Evolutionary conservation across 2,797 vertebrate species (phyloP).

Genomic region (Gallinago solitaria): DNA sequence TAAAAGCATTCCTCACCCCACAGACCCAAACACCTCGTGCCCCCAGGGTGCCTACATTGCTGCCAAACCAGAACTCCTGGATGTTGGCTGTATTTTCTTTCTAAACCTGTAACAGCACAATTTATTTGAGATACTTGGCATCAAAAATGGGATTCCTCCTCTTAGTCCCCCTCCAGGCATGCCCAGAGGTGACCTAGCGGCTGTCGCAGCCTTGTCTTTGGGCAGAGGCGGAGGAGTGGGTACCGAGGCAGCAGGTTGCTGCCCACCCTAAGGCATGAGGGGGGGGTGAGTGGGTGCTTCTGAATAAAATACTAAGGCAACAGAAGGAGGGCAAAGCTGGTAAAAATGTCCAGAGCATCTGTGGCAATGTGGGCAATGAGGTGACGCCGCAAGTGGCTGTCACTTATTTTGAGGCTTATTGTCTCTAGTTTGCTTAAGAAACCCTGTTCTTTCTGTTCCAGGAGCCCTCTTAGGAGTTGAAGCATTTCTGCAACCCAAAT

Average conservation of each 20-base stretch:
- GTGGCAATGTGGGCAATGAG: background rate
- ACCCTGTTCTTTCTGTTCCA: background rate
- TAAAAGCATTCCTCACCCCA: background rate
- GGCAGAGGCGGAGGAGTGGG: background rate
- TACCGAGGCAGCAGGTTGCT: background rate
- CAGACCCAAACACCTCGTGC: background rate
- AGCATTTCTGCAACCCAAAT: background rate
- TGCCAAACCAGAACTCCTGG: background rate
- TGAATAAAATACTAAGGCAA: background rate
- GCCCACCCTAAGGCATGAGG: background rate
- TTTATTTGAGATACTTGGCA: background rate
- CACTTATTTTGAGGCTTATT: background rate
- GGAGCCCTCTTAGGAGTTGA: background rate
- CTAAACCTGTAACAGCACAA: background rate
- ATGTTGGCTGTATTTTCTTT: background rate
- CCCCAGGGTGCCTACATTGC: background rate
- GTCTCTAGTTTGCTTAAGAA: background rate
- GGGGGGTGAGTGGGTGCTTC: background rate
- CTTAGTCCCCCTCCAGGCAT: background rate
- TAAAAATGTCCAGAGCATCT: conserved; percentile 19
- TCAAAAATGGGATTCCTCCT: background rate
- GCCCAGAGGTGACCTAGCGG: background rate
- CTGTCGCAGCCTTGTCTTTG: background rate
- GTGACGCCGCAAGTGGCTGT: background rate
- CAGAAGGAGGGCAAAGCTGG: conserved; percentile 17